Base-by-base conservation (phyloP, 2,797 vertebrate genomes). In the Danio jaintianensis region DNA sequence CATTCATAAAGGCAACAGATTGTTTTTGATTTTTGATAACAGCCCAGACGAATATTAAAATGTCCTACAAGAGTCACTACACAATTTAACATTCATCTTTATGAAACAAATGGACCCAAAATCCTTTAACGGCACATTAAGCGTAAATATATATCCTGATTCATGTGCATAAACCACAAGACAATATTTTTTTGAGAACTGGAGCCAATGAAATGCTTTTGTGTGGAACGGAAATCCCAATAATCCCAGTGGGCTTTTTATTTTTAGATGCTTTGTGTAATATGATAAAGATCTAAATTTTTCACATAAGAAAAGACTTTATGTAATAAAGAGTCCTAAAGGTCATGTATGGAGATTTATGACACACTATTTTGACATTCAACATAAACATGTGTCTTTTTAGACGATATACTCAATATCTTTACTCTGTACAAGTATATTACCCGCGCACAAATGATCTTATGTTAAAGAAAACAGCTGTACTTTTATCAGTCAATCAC, bases 251-350 rank as follows among this genome's bases (percentile, higher is more conserved):
- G 56, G 72, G 22, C 42, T 74, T 74, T 74, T 29, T 29, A 38
- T 59, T 74, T 74, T 74, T 74, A 74, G 43, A 47, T 42, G 20
- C 56, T 74, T n/a, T n/a, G 6, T 12, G 42, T 38, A 36, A 45
- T 20, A 12, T 36, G 6, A 70, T 20, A 70, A 55, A 55, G 11
- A 71, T 45, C 20, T 72, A 45, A 6, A 55, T 20, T 1, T n/a
- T 69, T 29, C 13, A 29, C 43, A 22, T 10, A 63, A 29, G 18
- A 7, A 13, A 13, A 29, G n/a, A 40, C 15, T 4, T 64, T 20
- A 5, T 16, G 45, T 8, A 53, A 18, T 10, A 18, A 68, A 50
- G 7, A 12, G 3, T 20, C 56, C 0, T 42, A 29, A 58, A 18
- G 16, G 6, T 13, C 38, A n/a, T 8, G 10, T 10, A 18, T 38